Conservation (phyloP, 2,113 vertebrate genomes). For the Gadus macrocephalus region DNA sequence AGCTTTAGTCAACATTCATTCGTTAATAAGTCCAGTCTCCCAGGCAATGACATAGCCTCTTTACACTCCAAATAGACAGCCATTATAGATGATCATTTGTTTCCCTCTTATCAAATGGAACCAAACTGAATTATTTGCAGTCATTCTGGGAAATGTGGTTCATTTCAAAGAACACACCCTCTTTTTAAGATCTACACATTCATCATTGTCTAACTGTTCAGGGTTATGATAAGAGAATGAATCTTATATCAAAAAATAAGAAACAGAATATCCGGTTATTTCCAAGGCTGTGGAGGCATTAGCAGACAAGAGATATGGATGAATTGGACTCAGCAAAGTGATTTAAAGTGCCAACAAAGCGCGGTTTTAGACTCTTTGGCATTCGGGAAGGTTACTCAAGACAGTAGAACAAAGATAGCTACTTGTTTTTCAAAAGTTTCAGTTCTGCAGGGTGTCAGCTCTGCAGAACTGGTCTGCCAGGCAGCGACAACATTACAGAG, state of each 20-base stretch:
- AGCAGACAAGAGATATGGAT: no score
- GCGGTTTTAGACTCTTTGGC: not conserved
- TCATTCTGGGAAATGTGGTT: constrained; percentile 8
- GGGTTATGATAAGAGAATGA: no score
- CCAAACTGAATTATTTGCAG: constrained; percentile 24
- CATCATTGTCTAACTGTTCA: no score
- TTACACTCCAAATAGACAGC: constrained; percentile 29
- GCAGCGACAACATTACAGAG: no score
- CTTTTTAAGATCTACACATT: no score
- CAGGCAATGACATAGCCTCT: not conserved
- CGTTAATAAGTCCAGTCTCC: constrained; percentile 40
- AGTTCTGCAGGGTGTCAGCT: not conserved
- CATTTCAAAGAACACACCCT: no score
- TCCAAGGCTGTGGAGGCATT: no score
- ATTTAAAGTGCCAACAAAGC: no score
- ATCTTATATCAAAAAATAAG: no score
- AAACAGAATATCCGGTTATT: no score
- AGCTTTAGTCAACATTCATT: constrained; percentile 39
- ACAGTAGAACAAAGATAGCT: not conserved
- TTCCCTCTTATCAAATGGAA: constrained; percentile 25
- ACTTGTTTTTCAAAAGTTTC: not conserved
- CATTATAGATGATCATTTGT: constrained; percentile 38
- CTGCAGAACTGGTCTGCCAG: no score
- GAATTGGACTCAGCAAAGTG: no score
- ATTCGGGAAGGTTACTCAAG: not conserved